Conservation (phyloP, 2,888 invertebrate genomes). For the Tholera decimalis region DNA sequence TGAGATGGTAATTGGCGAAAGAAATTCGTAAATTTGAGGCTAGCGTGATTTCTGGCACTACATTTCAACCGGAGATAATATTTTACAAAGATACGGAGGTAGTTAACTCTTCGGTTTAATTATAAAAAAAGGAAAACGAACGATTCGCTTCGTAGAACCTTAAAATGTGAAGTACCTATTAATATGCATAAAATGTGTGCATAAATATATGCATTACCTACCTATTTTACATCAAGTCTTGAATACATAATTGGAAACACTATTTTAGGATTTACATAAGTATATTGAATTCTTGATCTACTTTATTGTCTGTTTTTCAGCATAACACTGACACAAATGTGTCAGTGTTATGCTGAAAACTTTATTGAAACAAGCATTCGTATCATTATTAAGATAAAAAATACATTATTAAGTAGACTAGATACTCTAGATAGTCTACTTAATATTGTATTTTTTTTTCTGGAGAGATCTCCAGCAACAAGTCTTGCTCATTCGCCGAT, state of each 20-base stretch:
- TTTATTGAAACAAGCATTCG: background rate
- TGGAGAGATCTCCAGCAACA: conserved; percentile 2
- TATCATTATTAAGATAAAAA: conserved; percentile 7
- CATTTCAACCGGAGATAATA: conserved; percentile 49
- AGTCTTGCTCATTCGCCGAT: conserved; percentile 37
- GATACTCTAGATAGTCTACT: too few relatives aligned
- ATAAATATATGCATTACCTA: conserved; percentile 4
- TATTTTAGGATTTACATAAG: background rate
- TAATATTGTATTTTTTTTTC: too few relatives aligned
- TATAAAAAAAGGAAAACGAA: conserved; percentile 24
- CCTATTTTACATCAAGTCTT: background rate
- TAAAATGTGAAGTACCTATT: background rate
- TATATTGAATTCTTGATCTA: too few relatives aligned
- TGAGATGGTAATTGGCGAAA: conserved; percentile 54
- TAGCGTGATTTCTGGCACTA: conserved; percentile 57
- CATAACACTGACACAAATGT: too few relatives aligned
- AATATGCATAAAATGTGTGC: conserved; percentile 3
- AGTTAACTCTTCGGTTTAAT: conserved; percentile 39
- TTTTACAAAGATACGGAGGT: conserved; percentile 45
- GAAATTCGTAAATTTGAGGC: conserved; percentile 60
- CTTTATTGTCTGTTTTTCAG: too few relatives aligned
- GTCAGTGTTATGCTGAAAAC: background rate
- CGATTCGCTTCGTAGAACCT: background rate
- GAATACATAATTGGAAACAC: background rate
- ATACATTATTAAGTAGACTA: conserved; percentile 10